A percentile compares a stretch with the other conserved stretches of the same genome.
Evolutionary conservation across 2,888 invertebrate species (phyloP).

Genomic region (Apotomis capreana): DNA sequence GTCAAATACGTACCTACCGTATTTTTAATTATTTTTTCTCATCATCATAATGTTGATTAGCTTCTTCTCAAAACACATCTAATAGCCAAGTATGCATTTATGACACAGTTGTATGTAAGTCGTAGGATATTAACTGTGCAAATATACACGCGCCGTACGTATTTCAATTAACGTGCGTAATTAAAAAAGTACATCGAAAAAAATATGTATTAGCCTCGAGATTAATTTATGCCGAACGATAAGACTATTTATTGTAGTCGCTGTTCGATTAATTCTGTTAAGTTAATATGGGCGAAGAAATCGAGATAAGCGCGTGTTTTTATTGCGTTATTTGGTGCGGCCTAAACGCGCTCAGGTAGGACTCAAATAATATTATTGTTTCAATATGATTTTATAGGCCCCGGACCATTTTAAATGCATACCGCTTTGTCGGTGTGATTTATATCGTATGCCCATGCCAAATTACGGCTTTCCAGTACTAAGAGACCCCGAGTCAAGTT

Average conservation of each 20-base stretch:
- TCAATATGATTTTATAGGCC: too few relatives aligned
- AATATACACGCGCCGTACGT: slow-evolving; percentile 55
- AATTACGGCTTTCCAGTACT: too few relatives aligned
- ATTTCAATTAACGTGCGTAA: slow-evolving; percentile 79
- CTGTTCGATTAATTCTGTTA: slow-evolving; percentile 71
- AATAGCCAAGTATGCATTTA: slow-evolving; percentile 26
- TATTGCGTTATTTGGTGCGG: slow-evolving; percentile 51
- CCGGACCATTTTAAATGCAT: too few relatives aligned
- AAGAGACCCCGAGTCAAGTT: too few relatives aligned
- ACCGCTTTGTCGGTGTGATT: too few relatives aligned
- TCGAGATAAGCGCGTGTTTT: slow-evolving; percentile 58
- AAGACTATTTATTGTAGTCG: slow-evolving; percentile 73
- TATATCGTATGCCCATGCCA: too few relatives aligned
- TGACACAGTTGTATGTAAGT: slow-evolving; percentile 38
- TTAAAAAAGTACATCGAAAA: slow-evolving; percentile 73
- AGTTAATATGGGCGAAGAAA: slow-evolving; percentile 59
- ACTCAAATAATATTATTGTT: slow-evolving; percentile 4
- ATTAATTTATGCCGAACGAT: slow-evolving; percentile 78
- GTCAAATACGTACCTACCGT: background rate
- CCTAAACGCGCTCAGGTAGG: slow-evolving; percentile 2
- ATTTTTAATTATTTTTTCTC: slow-evolving; percentile 25
- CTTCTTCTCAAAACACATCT: slow-evolving; percentile 21
- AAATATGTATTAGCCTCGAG: slow-evolving; percentile 71
- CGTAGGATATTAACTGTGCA: slow-evolving; percentile 46
- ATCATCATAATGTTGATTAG: slow-evolving; percentile 30